Base-by-base conservation (phyloP, 2,888 invertebrate species). In the Andrena trimmerana region DNA sequence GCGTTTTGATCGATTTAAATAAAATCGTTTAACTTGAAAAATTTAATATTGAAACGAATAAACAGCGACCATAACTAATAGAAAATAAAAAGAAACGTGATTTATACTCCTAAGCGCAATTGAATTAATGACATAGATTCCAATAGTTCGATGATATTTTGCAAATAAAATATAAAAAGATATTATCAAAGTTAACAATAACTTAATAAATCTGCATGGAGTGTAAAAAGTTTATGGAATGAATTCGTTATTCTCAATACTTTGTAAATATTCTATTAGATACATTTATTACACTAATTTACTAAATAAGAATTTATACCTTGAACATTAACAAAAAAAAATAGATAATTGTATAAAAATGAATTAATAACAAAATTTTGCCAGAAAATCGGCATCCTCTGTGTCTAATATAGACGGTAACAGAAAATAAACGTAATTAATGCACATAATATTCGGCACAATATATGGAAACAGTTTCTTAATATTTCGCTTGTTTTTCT, bases 261-360 rank as follows among this genome's bases (percentile, higher is more conserved):
- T 8, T 60, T 33, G 50, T 36, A 57, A 68, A 42, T 73, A 66
- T 36, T 73, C 2, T 48, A 67, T 66, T 66, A 54, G 31, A 73
- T 16, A 31, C 31, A 16, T 29, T 57, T 42, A 2, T 42, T 16
- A 42, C 42, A 65, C 13, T 57, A 50, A 33, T 62, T 66, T 24
- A 29, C 48, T 52, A 20, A 62, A 59, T 59, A n/a, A 29, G 7
- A 36, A 59, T 48, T 66, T 50, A 24, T 63, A 63, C 24, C 24
- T 63, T 13, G 24, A 52, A 63, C 50, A 52, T 31, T 31, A 50
- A n/a, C 6, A 20, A 20, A 33, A 60, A 27, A 27, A 68, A 27
- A 48, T 29, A 4, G n/a, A 13, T 13, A 31, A 7, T 6, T 29
- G 48, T n/a, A n/a, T 16, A 13, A 52, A 33, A 13, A 0, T 52